Conservation (phyloP, 1,140 invertebrate species). For the Lasaia peninsularis region DNA sequence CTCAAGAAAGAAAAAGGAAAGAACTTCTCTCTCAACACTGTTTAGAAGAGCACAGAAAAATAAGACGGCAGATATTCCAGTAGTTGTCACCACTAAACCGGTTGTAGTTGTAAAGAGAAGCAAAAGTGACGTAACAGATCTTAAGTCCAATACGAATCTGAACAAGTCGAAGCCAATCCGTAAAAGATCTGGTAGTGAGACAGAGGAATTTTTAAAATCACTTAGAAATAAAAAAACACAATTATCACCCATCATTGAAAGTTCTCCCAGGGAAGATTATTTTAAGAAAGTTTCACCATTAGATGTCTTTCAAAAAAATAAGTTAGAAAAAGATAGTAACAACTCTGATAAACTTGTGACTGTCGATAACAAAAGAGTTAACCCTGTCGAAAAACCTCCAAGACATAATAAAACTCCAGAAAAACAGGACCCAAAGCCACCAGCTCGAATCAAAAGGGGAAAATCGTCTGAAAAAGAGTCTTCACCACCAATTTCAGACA, state of each 20-base stretch:
- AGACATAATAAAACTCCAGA: constrained; percentile 58
- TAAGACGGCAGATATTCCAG: constrained; percentile 53
- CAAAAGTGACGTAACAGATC: constrained; percentile 83
- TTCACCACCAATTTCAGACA: constrained; percentile 56
- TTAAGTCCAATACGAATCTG: constrained; percentile 73
- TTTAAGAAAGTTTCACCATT: constrained; percentile 77
- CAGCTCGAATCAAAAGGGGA: constrained; percentile 50
- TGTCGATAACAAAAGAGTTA: constrained; percentile 59
- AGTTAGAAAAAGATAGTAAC: constrained; percentile 43
- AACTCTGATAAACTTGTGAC: constrained; percentile 22
- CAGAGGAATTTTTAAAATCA: constrained; percentile 75
- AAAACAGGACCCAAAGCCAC: constrained; percentile 61
- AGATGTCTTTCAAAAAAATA: constrained; percentile 56
- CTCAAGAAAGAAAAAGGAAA: constrained; percentile 62
- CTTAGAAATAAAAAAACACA: constrained; percentile 80
- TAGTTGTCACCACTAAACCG: constrained; percentile 64
- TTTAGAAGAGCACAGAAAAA: constrained; percentile 76
- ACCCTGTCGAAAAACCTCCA: constrained; percentile 74
- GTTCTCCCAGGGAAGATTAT: constrained; percentile 82
- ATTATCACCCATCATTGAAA: constrained; percentile 87
- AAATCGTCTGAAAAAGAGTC: constrained; percentile 58
- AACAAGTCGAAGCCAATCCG: constrained; percentile 61
- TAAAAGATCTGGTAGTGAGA: constrained; percentile 74
- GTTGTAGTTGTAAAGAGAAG: constrained; percentile 78
- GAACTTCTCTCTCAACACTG: constrained; percentile 79